These are phyloP conservation scores for Zootoca vivipara DNA, from an alignment of 2,113 vertebrate species.

Conservation along the genomic window DNA sequence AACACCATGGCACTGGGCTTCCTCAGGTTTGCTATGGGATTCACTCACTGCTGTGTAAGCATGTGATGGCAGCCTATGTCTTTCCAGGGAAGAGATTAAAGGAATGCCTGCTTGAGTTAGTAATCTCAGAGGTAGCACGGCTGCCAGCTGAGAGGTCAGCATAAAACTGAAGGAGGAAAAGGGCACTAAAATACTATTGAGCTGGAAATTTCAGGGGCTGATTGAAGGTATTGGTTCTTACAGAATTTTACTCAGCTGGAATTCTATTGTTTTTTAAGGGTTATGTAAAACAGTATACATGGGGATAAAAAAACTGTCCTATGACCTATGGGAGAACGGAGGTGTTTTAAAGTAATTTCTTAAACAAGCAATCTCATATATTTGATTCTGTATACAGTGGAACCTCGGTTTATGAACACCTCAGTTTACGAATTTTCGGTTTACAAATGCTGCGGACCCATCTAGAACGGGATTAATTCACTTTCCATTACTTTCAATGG, in stretches of 20 bases:
- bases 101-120: neutral
- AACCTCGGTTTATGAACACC: too few species aligned
- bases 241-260: neutral
- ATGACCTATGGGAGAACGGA: neutral
- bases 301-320: neutral
- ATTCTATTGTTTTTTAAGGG: neutral
- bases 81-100: neutral
- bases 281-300: neutral
- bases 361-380: neutral
- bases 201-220: neutral
- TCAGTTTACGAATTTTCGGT: too few species aligned
- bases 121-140: neutral
- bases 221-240: neutral
- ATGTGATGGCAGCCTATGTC: too few species aligned
- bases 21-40: too few species aligned
- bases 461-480: too few species aligned
- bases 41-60: too few species aligned
- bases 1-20: too few species aligned
- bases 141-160: neutral
- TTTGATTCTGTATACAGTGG: too few species aligned
- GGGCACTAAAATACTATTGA: neutral
- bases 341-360: neutral
- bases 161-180: neutral
- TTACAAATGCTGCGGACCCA: too few species aligned
- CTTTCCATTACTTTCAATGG: too few species aligned